phyloP scores from a whole-genome alignment of 2,888 invertebrate species.

The Ormyrus nitidulus region DNA sequence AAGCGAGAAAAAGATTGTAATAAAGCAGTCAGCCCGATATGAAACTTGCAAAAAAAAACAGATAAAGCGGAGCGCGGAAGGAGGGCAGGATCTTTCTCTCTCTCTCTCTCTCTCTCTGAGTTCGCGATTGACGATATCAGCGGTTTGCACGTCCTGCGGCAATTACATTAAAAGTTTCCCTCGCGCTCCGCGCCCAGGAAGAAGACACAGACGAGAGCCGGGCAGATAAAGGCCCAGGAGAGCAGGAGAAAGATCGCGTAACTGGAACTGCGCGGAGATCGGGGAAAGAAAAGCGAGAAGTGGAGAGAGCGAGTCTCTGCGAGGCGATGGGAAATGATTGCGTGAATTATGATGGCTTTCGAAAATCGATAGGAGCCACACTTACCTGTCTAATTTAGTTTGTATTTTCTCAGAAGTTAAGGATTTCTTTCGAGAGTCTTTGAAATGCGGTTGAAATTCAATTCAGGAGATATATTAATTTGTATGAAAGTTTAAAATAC shows the following conservation, averaged over 20 bases:
- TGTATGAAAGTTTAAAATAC: too few species aligned
- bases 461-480: too few species aligned
- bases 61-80: background rate
- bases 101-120: constrained; percentile 48
- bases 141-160: constrained; percentile 67
- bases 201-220: background rate
- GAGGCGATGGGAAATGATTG: background rate
- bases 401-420: too few species aligned
- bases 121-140: constrained; percentile 66
- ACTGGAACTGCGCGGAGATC: background rate
- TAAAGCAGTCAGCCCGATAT: background rate
- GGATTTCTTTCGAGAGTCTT: too few species aligned
- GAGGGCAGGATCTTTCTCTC: constrained; percentile 55
- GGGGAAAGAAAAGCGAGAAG: background rate
- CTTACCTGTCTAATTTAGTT: too few species aligned
- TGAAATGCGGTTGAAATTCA: too few species aligned
- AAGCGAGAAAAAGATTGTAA: constrained; percentile 24
- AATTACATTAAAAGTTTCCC: constrained; percentile 69
- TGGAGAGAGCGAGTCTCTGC: background rate
- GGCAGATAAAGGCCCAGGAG: background rate
- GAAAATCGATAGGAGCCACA: too few species aligned
- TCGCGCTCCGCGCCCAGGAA: too few species aligned
- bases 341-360: background rate
- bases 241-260: background rate
- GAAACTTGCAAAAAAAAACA: background rate